Conservation (phyloP, 2,888 invertebrate genomes). For the Rhimphoctona megacephalus region DNA sequence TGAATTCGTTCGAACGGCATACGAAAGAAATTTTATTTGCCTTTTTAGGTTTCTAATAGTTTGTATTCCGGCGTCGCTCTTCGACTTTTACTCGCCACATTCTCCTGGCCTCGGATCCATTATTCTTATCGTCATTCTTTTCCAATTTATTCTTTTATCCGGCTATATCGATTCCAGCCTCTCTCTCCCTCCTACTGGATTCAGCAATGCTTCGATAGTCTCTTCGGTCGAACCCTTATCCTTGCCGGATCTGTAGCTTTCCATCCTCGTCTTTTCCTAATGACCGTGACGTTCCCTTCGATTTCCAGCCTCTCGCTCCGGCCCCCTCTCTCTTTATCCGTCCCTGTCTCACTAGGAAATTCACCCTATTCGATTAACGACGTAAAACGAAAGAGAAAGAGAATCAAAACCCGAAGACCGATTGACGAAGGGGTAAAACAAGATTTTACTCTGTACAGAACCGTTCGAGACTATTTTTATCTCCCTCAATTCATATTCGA, state of each 20-base stretch:
- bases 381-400: conserved; percentile 46
- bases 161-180: conserved; percentile 46
- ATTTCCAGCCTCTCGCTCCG: conserved; percentile 70
- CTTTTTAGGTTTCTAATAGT: conserved; percentile 23
- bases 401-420: conserved; percentile 49
- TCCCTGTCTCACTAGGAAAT: conserved; percentile 54
- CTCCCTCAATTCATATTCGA: background rate
- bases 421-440: conserved; percentile 68
- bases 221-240: conserved; percentile 66
- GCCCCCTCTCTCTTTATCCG: conserved; percentile 47
- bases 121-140: conserved; percentile 68
- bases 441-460: conserved; percentile 28
- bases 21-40: background rate
- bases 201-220: conserved; percentile 51
- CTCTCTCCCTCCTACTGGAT: conserved; percentile 50
- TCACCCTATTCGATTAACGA: conserved; percentile 66
- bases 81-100: conserved; percentile 32
- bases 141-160: conserved; percentile 66
- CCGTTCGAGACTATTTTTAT: conserved; percentile 21
- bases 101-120: conserved; percentile 52
- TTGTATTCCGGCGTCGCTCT: conserved; percentile 39
- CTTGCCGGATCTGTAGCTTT: conserved; percentile 58
- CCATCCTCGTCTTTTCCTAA: conserved; percentile 66
- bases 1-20: background rate
- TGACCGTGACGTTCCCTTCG: conserved; percentile 67